Base-by-base conservation (phyloP, 2,113 vertebrate species). In the Nematolebias whitei region DNA sequence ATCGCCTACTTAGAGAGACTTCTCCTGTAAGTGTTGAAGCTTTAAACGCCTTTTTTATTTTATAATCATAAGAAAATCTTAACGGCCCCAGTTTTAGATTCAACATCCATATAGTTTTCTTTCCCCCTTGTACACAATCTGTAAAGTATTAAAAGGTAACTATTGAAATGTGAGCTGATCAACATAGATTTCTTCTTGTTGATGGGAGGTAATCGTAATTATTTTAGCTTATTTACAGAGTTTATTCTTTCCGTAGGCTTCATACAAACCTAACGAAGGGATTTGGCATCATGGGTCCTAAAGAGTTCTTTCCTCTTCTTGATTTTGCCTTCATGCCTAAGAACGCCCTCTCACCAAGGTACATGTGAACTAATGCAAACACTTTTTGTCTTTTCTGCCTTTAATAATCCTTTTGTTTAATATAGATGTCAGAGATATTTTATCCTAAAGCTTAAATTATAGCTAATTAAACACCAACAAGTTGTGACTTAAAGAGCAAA, bases 281-380 rank as follows among this genome's bases (percentile, higher is more conserved):
- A 69, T 98, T 98, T 5, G 96, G 97, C 1, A 95, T 96, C 89
- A 93, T 99, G 40, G 96, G 98, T 18, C 96, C 96, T 4, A 98
- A 98, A 85, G 98, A 99, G 61, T 95, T 99, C 74, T 99, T 99
- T 78, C 98, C 98, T 0, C 89, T 99, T 3, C 90, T 99, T 83
- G 98, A 99, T 88, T 99, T 99, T 1, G 96, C 98, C 70, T 99
- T 94, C 86, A 97, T 97, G 96, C 97, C 97, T 55, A 98, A 96
- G 91, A 98, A 98, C 54, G 95, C 98, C 0, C 91, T 99, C 45
- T 83, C 94, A 0, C 43, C 94, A 78, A 95, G 94, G 98, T 99
- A 91, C 86, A 23, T 55, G 18, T 40, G n/a, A 40, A 32, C 0
- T 26, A 22, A 32, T 24, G 5, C 24, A 56, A 50, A 60, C 44